Percentiles rank a stretch among this genome's conserved stretches.
Conservation (phyloP, 1,140 invertebrate genomes). For the Oryctes rhinoceros region DNA sequence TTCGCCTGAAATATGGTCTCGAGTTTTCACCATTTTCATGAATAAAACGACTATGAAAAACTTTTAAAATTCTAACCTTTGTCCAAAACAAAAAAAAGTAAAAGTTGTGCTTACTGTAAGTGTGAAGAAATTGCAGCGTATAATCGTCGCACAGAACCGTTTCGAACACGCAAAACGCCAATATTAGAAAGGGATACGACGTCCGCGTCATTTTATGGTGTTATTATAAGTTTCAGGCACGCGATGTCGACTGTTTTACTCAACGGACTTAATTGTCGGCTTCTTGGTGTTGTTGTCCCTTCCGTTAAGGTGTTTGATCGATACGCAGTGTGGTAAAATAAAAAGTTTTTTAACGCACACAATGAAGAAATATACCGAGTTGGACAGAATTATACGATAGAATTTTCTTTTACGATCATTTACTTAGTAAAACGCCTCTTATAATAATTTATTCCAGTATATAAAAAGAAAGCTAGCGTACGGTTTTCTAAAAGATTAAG, state of each 20-base stretch:
- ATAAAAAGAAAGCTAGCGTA: no score
- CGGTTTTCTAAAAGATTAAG: no score
- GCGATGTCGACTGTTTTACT: neutral
- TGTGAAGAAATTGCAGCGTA: neutral
- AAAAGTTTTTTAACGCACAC: no score
- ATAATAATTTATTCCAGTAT: no score
- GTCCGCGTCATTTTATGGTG: neutral
- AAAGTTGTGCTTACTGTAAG: slow-evolving; percentile 6
- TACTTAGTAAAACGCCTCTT: no score
- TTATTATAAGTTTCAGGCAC: neutral
- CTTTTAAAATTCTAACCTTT: no score
- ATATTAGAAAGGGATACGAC: neutral
- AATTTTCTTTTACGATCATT: no score
- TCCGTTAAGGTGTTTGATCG: neutral
- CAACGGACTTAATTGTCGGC: neutral
- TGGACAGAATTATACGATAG: no score
- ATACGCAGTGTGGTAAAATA: neutral
- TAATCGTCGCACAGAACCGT: neutral
- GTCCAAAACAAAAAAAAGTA: neutral
- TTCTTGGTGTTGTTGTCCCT: neutral
- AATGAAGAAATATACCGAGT: no score
- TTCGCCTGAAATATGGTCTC: neutral
- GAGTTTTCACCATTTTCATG: no score
- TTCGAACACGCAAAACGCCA: neutral
- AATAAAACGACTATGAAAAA: no score